Percentiles rank a stretch among this genome's conserved stretches.
These are phyloP conservation scores for Metridium senile DNA, from an alignment of 92 coral and sea anemone species.

Conservation along the genomic window DNA sequence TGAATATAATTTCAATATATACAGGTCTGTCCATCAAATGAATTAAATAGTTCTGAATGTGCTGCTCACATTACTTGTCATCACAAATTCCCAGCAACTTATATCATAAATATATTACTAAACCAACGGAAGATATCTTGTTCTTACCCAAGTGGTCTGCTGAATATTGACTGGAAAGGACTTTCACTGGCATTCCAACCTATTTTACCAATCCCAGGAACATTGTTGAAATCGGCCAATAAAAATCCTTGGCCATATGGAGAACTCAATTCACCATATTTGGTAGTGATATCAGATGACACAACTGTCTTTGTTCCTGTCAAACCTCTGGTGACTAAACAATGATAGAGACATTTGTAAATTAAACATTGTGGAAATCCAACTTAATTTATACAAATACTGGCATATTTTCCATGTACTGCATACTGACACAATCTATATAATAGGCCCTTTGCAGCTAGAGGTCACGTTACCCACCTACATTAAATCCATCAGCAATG, in stretches of 20 bases:
- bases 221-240: conserved; percentile 82
- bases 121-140: no score
- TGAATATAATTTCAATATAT: no score
- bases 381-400: neutral
- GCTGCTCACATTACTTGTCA: no score
- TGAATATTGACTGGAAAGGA: conserved; percentile 86
- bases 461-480: no score
- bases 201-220: conserved; percentile 93
- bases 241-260: conserved; percentile 92
- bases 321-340: conserved; percentile 53
- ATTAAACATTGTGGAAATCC: neutral
- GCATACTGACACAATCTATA: no score
- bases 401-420: no score
- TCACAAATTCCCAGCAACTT: no score
- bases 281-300: conserved; percentile 84
- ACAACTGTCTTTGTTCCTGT: conserved; percentile 70
- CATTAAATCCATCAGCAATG: no score
- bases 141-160: conserved; percentile 85
- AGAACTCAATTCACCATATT: conserved; percentile 75
- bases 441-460: no score
- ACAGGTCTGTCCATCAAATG: no score
- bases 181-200: conserved; percentile 96
- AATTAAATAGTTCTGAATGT: no score
- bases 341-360: neutral
- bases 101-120: no score